Conservation (phyloP, 92 coral and sea anemone species). For the Montipora capitata region DNA sequence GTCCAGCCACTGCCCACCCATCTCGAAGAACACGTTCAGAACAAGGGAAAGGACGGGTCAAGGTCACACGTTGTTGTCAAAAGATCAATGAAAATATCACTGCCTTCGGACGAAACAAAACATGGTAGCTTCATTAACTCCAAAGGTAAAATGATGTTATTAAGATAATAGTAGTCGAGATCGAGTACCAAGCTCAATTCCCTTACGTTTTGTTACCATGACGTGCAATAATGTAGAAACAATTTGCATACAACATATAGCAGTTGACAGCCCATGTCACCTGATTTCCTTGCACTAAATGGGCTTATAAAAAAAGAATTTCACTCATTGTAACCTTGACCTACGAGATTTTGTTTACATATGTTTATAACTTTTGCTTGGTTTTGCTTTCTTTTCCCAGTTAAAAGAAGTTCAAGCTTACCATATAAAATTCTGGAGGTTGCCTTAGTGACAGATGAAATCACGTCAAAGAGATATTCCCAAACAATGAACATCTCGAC, state of each 20-base stretch:
- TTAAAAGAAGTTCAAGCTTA: not conserved
- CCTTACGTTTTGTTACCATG: too few species aligned
- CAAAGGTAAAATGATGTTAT: not conserved
- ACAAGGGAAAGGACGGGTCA: not conserved
- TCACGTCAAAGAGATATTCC: not conserved
- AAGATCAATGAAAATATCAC: not conserved
- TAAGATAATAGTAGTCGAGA: too few species aligned
- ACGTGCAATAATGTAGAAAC: too few species aligned
- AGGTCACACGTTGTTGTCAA: conserved; percentile 45
- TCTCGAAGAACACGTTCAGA: conserved; percentile 36
- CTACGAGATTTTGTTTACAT: too few species aligned
- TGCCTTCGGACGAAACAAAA: not conserved
- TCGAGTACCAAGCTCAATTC: too few species aligned
- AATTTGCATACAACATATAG: too few species aligned
- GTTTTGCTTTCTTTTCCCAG: not conserved
- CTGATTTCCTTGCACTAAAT: too few species aligned
- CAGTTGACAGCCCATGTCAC: too few species aligned
- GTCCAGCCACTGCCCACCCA: conserved; percentile 58
- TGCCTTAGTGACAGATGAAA: conserved; percentile 30
- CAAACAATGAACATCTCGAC: conserved; percentile 27
- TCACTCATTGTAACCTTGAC: too few species aligned
- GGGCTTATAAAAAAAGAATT: too few species aligned
- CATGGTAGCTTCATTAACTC: too few species aligned
- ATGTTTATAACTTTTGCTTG: too few species aligned
- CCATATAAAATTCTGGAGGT: conserved; percentile 49